Base-by-base conservation (phyloP, 2,888 invertebrate species). In the Dasysyrphus tricinctus region DNA sequence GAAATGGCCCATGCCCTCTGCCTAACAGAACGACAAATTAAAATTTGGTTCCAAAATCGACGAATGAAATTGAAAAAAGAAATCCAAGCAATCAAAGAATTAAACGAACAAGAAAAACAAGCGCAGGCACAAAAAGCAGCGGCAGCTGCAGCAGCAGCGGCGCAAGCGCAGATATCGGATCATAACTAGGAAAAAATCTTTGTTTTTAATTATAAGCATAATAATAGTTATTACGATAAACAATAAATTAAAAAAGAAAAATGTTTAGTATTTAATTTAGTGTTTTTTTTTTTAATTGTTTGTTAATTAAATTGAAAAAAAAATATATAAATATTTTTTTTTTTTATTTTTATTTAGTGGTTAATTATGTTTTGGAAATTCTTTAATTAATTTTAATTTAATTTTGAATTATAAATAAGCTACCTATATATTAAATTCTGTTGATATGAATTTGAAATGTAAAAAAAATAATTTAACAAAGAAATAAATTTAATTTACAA, bases 1-100 rank as follows among this genome's bases (percentile, higher is more conserved):
- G 98, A 99, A 94, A 98, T 99, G 97, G 98, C 98, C 90, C 98
- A 98, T 93, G 97, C 98, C 88, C 95, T 99, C 89, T 98, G 98
- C 94, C 95, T 98, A 92, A 98, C 98, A 92, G 98, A 98, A 94
- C 94, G 98, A 93, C 98, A 98, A 94, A 98, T 98, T 92, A 98
- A 98, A 95, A 98, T 98, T 93, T 98, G 98, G 98, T 98, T 98
- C 94, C 98, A 98, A 94, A 98, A 98, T 94, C 95, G 98, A 92
- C 95, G 98, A 93, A 99, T 99, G 98, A 98, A 99, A 93, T 95
- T 98, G 94, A 98, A 98, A 95, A 98, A 97, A 93, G 98, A 98
- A 94, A 98, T 97, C 90, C 98, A 98, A 93, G 98, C 98, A 93
- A 98, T 98, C 94, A 98, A 98, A 93, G 98, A 98, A 94, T 94